Conservation (phyloP, 2,888 invertebrate genomes). For the Ephialtes manifestator region DNA sequence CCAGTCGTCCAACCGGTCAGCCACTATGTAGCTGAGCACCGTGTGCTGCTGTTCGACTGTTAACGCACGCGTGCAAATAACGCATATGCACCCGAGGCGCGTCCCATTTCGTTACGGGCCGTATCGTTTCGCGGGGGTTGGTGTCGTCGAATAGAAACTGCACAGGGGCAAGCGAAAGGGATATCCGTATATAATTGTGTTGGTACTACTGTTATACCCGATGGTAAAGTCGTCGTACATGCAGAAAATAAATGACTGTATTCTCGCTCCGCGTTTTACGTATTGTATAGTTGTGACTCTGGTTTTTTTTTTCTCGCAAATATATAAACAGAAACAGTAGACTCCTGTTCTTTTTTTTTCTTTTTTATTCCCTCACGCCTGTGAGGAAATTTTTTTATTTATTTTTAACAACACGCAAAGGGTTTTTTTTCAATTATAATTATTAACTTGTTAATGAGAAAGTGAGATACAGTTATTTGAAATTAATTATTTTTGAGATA, state of each 20-base stretch:
- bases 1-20: constrained; percentile 46
- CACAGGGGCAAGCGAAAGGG: constrained; percentile 32
- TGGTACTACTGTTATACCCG: constrained; percentile 4
- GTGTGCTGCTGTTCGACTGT: constrained; percentile 63
- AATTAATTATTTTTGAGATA: too few species aligned
- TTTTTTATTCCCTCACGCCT: constrained; percentile 3
- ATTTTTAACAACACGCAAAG: not conserved
- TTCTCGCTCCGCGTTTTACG: not conserved
- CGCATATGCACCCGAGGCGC: constrained; percentile 47
- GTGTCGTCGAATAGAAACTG: constrained; percentile 40
- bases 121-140: constrained; percentile 45
- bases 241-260: constrained; percentile 37
- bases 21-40: constrained; percentile 47
- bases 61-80: constrained; percentile 64
- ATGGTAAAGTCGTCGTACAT: constrained; percentile 19
- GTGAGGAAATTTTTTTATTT: not conserved
- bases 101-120: constrained; percentile 49
- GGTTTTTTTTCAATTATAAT: not conserved
- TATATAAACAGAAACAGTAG: constrained; percentile 5
- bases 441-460: too few species aligned
- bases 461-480: too few species aligned
- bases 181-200: constrained; percentile 30
- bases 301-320: not conserved
- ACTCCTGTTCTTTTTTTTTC: constrained; percentile 13
- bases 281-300: constrained; percentile 2